A percentile compares a stretch with the other conserved stretches of the same genome.
Conservation (phyloP, 92 coral and sea anemone genomes). For the Parazoanthus atlanticus region DNA sequence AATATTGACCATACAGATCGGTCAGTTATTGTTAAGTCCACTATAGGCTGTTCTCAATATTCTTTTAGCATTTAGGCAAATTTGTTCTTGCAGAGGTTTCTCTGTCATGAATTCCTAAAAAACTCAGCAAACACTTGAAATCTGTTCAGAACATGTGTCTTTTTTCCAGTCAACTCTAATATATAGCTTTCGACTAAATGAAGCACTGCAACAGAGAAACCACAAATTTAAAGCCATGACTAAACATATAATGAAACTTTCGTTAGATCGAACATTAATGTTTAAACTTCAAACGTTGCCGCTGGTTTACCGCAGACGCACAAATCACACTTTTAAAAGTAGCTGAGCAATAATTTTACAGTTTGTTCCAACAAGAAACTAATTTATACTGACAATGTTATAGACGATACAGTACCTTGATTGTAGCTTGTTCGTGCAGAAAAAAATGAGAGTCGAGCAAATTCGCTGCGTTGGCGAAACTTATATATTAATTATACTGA, state of each 20-base stretch:
- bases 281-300: not conserved
- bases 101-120: not conserved
- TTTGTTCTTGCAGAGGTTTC: not conserved
- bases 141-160: not conserved
- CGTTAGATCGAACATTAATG: not conserved
- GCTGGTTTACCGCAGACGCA: not conserved
- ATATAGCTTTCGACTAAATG: too few species aligned
- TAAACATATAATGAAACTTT: not conserved
- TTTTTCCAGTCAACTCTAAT: not conserved
- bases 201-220: too few species aligned
- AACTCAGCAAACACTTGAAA: not conserved
- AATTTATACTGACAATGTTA: too few species aligned
- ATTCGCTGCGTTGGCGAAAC: not conserved
- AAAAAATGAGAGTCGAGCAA: not conserved
- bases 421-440: not conserved
- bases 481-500: too few species aligned
- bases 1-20: not conserved
- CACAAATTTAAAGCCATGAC: too few species aligned
- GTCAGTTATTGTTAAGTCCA: not conserved
- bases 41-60: too few species aligned
- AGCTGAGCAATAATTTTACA: not conserved
- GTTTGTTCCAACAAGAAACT: not conserved
- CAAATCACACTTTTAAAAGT: not conserved
- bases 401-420: not conserved
- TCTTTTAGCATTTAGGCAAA: too few species aligned